These are phyloP conservation scores for Acleris laterana DNA, from an alignment of 2,888 invertebrate genomes.

Conservation along the genomic window DNA sequence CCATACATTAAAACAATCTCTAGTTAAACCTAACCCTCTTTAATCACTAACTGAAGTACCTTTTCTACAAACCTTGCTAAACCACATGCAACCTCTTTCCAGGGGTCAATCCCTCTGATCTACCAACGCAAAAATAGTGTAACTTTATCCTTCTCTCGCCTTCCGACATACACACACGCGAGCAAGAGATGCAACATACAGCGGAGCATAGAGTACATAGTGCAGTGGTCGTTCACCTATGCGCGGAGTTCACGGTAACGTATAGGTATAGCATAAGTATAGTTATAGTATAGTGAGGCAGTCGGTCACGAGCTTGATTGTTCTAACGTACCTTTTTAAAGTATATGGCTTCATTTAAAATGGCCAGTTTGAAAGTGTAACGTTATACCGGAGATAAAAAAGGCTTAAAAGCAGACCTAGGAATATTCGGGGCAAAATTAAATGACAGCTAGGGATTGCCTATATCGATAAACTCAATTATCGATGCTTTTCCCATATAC, in stretches of 20 bases:
- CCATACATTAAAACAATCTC: too few relatives aligned
- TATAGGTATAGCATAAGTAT: not conserved
- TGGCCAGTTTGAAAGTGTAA: not conserved
- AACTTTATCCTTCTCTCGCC: not conserved
- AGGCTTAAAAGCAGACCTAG: too few relatives aligned
- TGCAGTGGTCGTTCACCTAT: conserved; percentile 25
- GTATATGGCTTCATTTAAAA: conserved; percentile 21
- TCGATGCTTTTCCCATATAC: too few relatives aligned
- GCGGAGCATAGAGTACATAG: conserved; percentile 8
- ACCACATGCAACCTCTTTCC: not conserved
- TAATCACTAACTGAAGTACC: too few relatives aligned
- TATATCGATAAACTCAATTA: too few relatives aligned
- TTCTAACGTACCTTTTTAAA: conserved; percentile 9
- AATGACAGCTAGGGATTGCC: too few relatives aligned
- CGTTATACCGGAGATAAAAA: too few relatives aligned
- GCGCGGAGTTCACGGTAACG: conserved; percentile 5
- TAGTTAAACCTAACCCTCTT: too few relatives aligned
- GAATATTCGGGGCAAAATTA: too few relatives aligned
- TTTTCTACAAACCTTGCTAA: not conserved
- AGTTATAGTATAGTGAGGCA: not conserved
- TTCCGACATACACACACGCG: not conserved
- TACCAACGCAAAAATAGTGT: conserved; percentile 8
- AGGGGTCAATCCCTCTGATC: conserved; percentile 1
- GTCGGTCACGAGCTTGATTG: conserved; percentile 24
- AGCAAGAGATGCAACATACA: not conserved